Percentiles rank a stretch among this genome's conserved stretches.
Conservation (phyloP, 2,888 invertebrate genomes). For the Terebella lapidaria region DNA sequence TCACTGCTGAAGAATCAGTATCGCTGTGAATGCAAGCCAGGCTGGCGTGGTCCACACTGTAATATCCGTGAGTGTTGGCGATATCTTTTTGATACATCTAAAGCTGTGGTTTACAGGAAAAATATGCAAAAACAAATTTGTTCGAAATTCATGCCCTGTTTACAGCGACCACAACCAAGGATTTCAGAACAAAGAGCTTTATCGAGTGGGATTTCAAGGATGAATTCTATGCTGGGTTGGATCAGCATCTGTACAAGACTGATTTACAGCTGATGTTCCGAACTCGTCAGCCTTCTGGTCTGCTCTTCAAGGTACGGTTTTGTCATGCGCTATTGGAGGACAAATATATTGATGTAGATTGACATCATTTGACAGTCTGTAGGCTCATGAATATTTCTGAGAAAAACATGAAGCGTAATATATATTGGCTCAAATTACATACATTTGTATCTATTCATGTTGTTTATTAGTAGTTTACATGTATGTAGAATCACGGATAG, state of each 20-base stretch:
- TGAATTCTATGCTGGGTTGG: constrained; percentile 30
- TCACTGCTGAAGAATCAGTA: constrained; percentile 60
- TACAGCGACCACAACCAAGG: constrained; percentile 54
- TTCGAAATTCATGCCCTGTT: not conserved
- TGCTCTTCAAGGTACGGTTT: constrained; percentile 78
- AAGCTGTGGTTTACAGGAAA: not conserved
- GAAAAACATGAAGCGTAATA: too few relatives aligned
- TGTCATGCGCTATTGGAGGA: too few relatives aligned
- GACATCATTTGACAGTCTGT: too few relatives aligned
- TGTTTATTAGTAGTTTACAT: too few relatives aligned
- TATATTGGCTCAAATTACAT: too few relatives aligned
- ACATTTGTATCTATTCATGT: too few relatives aligned
- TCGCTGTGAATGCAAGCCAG: constrained; percentile 89
- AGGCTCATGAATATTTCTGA: too few relatives aligned
- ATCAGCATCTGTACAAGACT: constrained; percentile 55
- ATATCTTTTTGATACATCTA: not conserved
- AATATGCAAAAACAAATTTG: not conserved
- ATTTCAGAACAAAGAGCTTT: constrained; percentile 88
- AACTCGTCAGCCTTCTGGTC: constrained; percentile 86
- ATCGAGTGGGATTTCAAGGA: constrained; percentile 84
- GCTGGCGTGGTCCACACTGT: constrained; percentile 74
- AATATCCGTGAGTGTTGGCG: constrained; percentile 33
- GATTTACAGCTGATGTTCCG: constrained; percentile 90
- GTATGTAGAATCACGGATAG: too few relatives aligned
- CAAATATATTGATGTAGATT: too few relatives aligned